Evolutionary conservation across 1,140 invertebrate species (phyloP).

Genomic region (Gonioctena quinquepunctata): DNA sequence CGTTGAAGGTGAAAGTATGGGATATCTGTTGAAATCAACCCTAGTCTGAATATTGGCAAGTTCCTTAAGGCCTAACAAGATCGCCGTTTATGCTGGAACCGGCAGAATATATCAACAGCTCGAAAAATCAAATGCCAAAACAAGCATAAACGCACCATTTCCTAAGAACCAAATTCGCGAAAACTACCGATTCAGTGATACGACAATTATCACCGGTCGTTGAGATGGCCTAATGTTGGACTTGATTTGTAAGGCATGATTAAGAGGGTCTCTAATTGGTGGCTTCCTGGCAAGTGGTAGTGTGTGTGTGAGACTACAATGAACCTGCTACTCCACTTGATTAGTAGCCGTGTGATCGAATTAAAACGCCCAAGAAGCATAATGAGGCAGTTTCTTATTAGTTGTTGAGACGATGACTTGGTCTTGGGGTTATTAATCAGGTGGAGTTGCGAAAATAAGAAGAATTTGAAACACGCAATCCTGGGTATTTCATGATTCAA

Average conservation of each 20-base stretch:
- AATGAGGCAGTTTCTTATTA: not conserved
- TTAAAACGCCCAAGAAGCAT: not conserved
- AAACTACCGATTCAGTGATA: not conserved
- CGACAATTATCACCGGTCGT: not conserved
- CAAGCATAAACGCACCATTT: not conserved
- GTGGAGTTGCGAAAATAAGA: not conserved
- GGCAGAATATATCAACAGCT: too few relatives aligned
- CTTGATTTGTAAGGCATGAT: slow-evolving; percentile 23
- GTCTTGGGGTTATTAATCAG: not conserved
- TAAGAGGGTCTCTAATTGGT: slow-evolving; percentile 37
- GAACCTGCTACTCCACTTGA: slow-evolving; percentile 24
- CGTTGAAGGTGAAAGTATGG: too few relatives aligned
- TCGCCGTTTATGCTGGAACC: too few relatives aligned
- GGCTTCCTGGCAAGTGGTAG: slow-evolving; percentile 39
- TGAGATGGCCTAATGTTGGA: slow-evolving; percentile 5
- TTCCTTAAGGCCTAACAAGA: too few relatives aligned
- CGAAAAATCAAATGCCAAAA: not conserved
- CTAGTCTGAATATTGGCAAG: too few relatives aligned
- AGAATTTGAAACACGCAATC: too few relatives aligned
- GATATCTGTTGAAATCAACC: too few relatives aligned
- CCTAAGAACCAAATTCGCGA: not conserved
- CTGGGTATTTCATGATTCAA: too few relatives aligned
- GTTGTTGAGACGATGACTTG: not conserved
- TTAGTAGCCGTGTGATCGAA: not conserved
- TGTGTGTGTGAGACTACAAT: slow-evolving; percentile 28